Base-by-base conservation (phyloP, 1,140 invertebrate genomes). In the Drosophila sechellia region DNA sequence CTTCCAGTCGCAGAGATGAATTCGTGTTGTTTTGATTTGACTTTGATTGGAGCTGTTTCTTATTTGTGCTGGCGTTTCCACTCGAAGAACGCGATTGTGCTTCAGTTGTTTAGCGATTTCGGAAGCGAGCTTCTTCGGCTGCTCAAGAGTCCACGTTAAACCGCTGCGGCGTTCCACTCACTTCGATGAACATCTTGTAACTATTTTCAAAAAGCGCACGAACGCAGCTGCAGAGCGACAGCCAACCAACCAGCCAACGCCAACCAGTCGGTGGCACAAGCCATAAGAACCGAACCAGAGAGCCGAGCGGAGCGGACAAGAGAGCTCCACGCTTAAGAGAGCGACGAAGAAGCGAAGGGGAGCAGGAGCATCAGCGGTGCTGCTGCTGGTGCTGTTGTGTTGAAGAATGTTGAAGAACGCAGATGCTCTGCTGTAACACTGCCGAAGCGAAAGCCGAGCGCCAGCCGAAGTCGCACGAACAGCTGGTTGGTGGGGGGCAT, bases 171-270 rank as follows among this genome's bases (percentile, higher is more conserved):
- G 90, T 91, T 91, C 90, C 89, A 81, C 77, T 90, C 90, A 86
- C 89, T 91, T 86, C 90, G 90, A 90, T 90, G 85, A 91, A 89
- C 81, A 91, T 91, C 85, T 91, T 91, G 90, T 91, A 91, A 91
- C 90, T 91, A 91, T 90, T 91, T 91, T 91, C 73, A 74, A 91
- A 91, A 89, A 89, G 83, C 83, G 89, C 89, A 90, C 89, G 89
- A 80, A 83, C 89, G 76, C 89, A 91, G 86, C 79, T 90, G 89
- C 89, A 91, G 89, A 90, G 89, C 89, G 79, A 74, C 75, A 20
- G 17, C 10, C 42, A 17, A 42, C 40, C 13, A 15, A n/a, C 40
- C 40, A 42, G n/a, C 43, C 54, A 60, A 56, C 55, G 6, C 40
- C 40, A 42, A 42, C 43, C 54, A 60, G 59, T 59, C 61, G 58